These are phyloP conservation scores for Salarias fasciatus DNA, from an alignment of 2,797 vertebrate genomes.

Conservation along the genomic window DNA sequence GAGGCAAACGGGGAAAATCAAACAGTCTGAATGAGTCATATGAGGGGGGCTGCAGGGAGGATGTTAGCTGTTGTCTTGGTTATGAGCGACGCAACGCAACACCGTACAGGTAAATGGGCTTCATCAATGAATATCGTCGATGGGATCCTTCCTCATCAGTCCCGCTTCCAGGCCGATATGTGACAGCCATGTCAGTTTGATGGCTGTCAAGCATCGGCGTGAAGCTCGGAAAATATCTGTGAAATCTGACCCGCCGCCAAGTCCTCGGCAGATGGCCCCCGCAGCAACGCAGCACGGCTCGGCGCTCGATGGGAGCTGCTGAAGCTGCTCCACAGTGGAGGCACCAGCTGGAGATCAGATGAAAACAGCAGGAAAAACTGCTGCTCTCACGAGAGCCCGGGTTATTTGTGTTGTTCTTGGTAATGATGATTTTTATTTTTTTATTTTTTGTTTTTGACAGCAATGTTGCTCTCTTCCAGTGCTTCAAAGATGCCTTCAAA, in stretches of 20 bases:
- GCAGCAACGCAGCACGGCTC: conserved; percentile 33
- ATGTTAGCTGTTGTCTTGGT: not conserved
- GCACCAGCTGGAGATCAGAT: conserved; percentile 58
- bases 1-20: conserved; percentile 20
- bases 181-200: conserved; percentile 51
- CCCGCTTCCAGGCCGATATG: conserved; percentile 24
- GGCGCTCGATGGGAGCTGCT: conserved; percentile 47
- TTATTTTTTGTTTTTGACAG: too few relatives aligned
- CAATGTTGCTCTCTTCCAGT: too few relatives aligned
- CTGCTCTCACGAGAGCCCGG: conserved; percentile 31
- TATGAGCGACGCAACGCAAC: not conserved
- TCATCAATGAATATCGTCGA: not conserved
- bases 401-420: not conserved
- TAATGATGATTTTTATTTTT: not conserved
- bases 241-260: conserved; percentile 60
- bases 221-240: conserved; percentile 49
- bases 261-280: conserved; percentile 64
- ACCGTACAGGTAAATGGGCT: not conserved
- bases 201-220: conserved; percentile 48
- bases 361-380: conserved; percentile 32
- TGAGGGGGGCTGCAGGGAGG: conserved; percentile 26
- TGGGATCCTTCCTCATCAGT: conserved; percentile 36
- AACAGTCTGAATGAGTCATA: conserved; percentile 44
- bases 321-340: conserved; percentile 47
- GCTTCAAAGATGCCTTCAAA: too few relatives aligned